phyloP scores from a whole-genome alignment of 2,797 vertebrate genomes.

The Apogon hyalosoma region DNA sequence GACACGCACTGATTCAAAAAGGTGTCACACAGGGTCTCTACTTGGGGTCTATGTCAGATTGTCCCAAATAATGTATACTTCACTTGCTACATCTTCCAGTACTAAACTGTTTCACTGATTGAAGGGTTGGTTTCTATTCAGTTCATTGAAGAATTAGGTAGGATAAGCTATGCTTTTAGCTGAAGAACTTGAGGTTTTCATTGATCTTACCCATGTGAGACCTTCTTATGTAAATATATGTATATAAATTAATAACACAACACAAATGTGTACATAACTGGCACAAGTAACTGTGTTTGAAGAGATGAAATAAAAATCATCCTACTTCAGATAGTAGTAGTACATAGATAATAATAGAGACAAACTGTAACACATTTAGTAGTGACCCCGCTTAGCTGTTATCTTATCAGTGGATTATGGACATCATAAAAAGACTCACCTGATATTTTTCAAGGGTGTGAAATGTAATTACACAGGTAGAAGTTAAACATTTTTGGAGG shows the following conservation, averaged over 20 bases:
- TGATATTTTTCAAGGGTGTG: not conserved
- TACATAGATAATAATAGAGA: too few relatives aligned
- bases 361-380: not conserved
- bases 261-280: too few relatives aligned
- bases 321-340: not conserved
- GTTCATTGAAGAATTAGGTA: too few relatives aligned
- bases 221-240: too few relatives aligned
- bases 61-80: conserved; percentile 1
- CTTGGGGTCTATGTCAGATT: conserved; percentile 6
- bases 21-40: not conserved
- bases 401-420: conserved; percentile 3
- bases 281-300: conserved; percentile 9
- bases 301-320: not conserved
- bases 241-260: too few relatives aligned
- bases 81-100: not conserved
- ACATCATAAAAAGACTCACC: not conserved
- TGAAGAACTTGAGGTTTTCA: too few relatives aligned
- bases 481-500: not conserved
- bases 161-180: too few relatives aligned
- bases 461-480: not conserved
- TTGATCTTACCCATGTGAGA: too few relatives aligned
- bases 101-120: too few relatives aligned
- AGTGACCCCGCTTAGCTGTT: too few relatives aligned
- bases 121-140: too few relatives aligned
- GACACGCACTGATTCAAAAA: conserved; percentile 6